Conservation (phyloP, 2,113 vertebrate genomes). For the Sinocyclocheilus anshuiensis region DNA sequence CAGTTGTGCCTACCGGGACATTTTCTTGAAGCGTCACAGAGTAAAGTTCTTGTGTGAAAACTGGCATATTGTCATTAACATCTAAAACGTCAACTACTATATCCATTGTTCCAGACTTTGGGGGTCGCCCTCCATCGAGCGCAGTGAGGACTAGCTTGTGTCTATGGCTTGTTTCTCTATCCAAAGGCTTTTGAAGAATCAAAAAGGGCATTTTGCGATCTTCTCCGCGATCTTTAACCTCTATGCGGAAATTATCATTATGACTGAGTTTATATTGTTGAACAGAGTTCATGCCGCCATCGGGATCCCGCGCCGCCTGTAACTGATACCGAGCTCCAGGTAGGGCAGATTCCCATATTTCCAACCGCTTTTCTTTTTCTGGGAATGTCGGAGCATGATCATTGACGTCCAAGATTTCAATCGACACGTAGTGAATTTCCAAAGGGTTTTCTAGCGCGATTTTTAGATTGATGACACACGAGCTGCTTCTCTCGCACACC, state of each 20-base stretch:
- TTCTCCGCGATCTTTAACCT: constrained; percentile 62
- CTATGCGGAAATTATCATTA: constrained; percentile 68
- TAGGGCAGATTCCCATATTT: constrained; percentile 63
- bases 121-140: constrained; percentile 59
- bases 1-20: constrained; percentile 31
- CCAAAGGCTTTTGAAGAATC: constrained; percentile 62
- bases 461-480: constrained; percentile 69
- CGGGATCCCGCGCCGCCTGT: constrained; percentile 60
- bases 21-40: constrained; percentile 56
- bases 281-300: constrained; percentile 61
- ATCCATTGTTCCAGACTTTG: constrained; percentile 52
- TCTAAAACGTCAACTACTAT: constrained; percentile 61
- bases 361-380: constrained; percentile 51
- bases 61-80: constrained; percentile 63
- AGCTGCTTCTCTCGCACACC: constrained; percentile 62
- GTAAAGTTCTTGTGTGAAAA: constrained; percentile 62
- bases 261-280: constrained; percentile 65
- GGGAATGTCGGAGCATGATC: constrained; percentile 68
- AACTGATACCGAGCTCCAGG: constrained; percentile 64
- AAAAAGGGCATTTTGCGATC: constrained; percentile 64
- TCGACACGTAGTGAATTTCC: constrained; percentile 67
- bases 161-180: constrained; percentile 61
- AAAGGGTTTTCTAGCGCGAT: constrained; percentile 71
- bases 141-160: constrained; percentile 54
- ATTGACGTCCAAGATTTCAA: constrained; percentile 72